Conservation (phyloP, 1,140 invertebrate genomes). For the Elysia chlorotica region DNA sequence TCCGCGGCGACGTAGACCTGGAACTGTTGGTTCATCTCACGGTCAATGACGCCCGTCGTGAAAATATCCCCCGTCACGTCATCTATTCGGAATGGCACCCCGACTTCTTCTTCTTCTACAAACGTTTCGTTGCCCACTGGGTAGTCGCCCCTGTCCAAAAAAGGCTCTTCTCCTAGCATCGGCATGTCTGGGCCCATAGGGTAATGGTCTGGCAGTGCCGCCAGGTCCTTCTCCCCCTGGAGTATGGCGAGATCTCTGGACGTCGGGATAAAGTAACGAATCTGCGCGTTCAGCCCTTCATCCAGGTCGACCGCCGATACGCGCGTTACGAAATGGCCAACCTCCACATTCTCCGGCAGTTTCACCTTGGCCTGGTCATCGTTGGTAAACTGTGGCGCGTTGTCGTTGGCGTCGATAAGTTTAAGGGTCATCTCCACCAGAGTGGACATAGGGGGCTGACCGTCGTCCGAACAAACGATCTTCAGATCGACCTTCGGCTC, state of each 20-base stretch:
- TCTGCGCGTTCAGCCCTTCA: background rate
- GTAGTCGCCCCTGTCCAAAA: no score
- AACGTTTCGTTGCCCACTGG: no score
- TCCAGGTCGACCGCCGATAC: constrained; percentile 1
- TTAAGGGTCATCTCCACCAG: background rate
- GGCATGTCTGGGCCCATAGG: no score
- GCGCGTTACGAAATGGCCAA: background rate
- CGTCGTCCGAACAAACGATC: background rate
- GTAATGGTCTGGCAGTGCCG: background rate
- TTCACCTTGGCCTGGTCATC: background rate
- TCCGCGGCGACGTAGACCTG: constrained; percentile 80
- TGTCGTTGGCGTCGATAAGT: background rate
- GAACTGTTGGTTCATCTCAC: constrained; percentile 80
- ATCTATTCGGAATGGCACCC: background rate
- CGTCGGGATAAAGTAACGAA: background rate
- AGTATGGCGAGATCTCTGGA: no score
- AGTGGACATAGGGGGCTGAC: background rate
- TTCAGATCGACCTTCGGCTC: background rate
- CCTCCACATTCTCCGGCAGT: background rate
- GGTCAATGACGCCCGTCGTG: constrained; percentile 88
- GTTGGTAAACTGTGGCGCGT: background rate
- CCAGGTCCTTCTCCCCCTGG: background rate
- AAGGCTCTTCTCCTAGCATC: no score
- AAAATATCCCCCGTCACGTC: constrained; percentile 77
- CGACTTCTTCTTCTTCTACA: no score